Base-by-base conservation (phyloP, 2,113 vertebrate genomes). In the Trematocara marginatum region DNA sequence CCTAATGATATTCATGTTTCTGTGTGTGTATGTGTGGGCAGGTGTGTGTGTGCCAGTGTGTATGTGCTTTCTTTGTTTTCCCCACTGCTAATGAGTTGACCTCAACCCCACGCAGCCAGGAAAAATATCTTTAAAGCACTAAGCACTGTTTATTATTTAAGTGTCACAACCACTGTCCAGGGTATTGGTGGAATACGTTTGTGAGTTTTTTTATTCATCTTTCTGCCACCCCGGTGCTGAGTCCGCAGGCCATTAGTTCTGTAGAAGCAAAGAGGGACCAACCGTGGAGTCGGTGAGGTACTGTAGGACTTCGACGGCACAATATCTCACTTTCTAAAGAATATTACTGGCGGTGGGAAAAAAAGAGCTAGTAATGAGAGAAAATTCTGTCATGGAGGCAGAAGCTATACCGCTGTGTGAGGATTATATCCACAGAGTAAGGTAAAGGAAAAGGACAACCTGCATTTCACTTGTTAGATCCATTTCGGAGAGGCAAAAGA, bases 111-210 rank as follows among this genome's bases (percentile, higher is more conserved):
- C 78, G 66, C 47, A 20, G 88, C 79, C 85, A 86, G 64, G 79
- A 91, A 91, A 87, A 69, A 83, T 74, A 87, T 86, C 80, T 89
- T 86, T 86, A 92, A 92, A 90, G 90, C 26, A 83, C 91, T 94
- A 94, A 95, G 91, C 91, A 93, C 87, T 90, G 87, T 88, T 93
- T 95, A 93, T 95, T 94, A 94, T 93, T 95, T 90, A 92, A 93
- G 90, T 93, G 91, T 91, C 90, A 90, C 90, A 79, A 31, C 83
- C 86, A 29, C 89, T 86, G 91, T 93, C 87, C 80, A 81, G 80
- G 78, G 81, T 88, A 92, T 92, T 92, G 90, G 86, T 92, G 90
- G 82, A 87, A 74, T 80, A 81, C 80, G 71, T 87, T 90, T 89
- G 81, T 90, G 86, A 69, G 42, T 79, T 89, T 91, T 89, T 79